A percentile compares a stretch with the other conserved stretches of the same genome.
phyloP scores from a whole-genome alignment of 2,113 vertebrate species.

The Tamias sibiricus region DNA sequence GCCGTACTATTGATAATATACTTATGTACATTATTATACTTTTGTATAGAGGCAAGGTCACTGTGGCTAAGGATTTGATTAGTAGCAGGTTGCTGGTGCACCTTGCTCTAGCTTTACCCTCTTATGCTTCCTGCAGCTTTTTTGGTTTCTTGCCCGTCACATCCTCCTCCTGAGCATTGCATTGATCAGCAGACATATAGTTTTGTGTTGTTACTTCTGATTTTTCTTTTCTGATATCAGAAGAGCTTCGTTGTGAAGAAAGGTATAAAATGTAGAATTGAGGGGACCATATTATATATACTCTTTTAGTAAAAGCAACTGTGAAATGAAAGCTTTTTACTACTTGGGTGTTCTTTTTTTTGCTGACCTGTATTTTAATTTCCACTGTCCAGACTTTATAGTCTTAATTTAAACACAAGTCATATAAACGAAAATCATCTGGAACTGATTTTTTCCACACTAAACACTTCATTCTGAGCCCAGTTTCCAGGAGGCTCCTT shows the following conservation, averaged over 20 bases:
- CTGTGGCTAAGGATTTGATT: background rate
- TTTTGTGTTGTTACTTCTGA: background rate
- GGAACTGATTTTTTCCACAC: constrained; percentile 62
- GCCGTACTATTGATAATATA: background rate
- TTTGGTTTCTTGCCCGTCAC: background rate
- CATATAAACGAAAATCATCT: constrained; percentile 68
- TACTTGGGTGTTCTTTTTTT: constrained; percentile 33
- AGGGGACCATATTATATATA: background rate
- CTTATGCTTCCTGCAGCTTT: background rate
- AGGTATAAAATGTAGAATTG: background rate
- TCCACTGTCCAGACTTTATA: constrained; percentile 68
- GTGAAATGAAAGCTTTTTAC: background rate
- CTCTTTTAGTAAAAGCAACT: background rate
- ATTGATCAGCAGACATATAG: background rate
- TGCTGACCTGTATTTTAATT: constrained; percentile 61
- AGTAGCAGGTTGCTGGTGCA: background rate
- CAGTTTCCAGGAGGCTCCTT: constrained; percentile 12
- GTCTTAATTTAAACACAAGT: constrained; percentile 60
- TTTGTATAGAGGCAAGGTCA: background rate
- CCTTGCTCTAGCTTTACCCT: background rate
- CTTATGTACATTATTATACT: background rate
- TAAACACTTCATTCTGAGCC: constrained; percentile 43
- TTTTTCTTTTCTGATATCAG: constrained; percentile 14
- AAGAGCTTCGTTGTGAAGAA: constrained; percentile 46
- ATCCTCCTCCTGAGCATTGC: background rate